A percentile compares a stretch with the other conserved stretches of the same genome.
phyloP scores from a whole-genome alignment of 1,140 invertebrate genomes.

The Aphis gossypii region DNA sequence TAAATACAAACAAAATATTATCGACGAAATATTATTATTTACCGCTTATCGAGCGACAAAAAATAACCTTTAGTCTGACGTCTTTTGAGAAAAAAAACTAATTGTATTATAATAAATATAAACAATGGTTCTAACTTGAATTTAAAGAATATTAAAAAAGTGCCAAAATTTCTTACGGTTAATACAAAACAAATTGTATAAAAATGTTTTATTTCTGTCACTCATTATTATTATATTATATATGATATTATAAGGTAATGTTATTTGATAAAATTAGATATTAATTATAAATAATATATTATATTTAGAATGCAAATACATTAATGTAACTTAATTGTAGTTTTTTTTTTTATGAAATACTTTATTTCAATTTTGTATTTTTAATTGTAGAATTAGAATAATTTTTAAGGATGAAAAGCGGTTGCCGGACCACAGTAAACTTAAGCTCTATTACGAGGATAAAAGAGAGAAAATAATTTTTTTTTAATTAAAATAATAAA shows the following conservation, averaged over 20 bases:
- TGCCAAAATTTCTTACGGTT: conserved; percentile 14
- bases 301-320: not conserved
- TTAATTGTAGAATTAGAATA: conserved; percentile 28
- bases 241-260: not conserved
- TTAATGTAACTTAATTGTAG: not conserved
- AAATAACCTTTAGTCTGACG: not conserved
- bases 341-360: not conserved
- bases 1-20: not conserved
- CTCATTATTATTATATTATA: not conserved
- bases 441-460: conserved; percentile 49
- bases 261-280: not conserved
- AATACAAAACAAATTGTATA: not conserved
- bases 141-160: not conserved
- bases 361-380: conserved; percentile 28
- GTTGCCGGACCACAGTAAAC: conserved; percentile 50
- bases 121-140: not conserved
- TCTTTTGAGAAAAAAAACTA: not conserved
- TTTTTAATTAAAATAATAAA: conserved; percentile 21
- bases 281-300: not conserved
- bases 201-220: not conserved
- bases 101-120: not conserved
- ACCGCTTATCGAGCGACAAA: not conserved
- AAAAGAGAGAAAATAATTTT: conserved; percentile 34
- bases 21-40: not conserved
- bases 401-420: conserved; percentile 48